A percentile compares a stretch with the other conserved stretches of the same genome.
Conservation (phyloP, 2,113 vertebrate genomes). For the Brachypodius melanocephalos region DNA sequence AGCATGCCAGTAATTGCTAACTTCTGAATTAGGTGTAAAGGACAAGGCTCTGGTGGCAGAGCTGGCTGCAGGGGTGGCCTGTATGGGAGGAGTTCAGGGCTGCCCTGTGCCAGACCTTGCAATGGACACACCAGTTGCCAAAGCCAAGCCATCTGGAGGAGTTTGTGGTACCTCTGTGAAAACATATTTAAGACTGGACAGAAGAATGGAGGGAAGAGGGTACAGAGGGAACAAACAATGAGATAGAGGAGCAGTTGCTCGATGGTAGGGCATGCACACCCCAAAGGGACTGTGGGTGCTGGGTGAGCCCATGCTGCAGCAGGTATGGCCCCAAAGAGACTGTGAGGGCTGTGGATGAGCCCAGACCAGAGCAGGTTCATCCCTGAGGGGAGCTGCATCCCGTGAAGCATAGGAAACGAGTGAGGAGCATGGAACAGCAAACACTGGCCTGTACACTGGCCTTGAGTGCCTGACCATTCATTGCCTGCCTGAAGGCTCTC, state of each 20-base stretch:
- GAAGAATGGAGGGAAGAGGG: not conserved
- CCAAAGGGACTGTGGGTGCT: not conserved
- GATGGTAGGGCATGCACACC: fast-evolving
- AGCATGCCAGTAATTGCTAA: not conserved
- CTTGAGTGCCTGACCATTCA: too few relatives aligned
- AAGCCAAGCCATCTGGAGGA: not conserved
- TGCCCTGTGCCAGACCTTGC: not conserved
- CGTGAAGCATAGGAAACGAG: not conserved
- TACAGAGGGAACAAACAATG: not conserved
- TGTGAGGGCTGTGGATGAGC: not conserved
- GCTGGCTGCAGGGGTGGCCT: not conserved
- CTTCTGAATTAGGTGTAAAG: not conserved
- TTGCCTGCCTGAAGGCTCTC: not conserved
- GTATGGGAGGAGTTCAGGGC: not conserved
- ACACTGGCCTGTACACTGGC: too few relatives aligned
- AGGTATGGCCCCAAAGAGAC: not conserved
- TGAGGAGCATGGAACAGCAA: not conserved
- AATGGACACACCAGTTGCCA: not conserved
- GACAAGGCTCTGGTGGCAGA: not conserved
- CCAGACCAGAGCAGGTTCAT: not conserved
- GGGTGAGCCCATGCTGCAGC: not conserved
- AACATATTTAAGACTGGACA: too few relatives aligned
- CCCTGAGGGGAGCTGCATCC: not conserved
- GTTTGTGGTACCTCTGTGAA: not conserved
- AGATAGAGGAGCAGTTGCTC: not conserved